Evolutionary conservation across 2,888 invertebrate genomes (phyloP).

Genomic region (Caenorhabditis sp.): DNA sequence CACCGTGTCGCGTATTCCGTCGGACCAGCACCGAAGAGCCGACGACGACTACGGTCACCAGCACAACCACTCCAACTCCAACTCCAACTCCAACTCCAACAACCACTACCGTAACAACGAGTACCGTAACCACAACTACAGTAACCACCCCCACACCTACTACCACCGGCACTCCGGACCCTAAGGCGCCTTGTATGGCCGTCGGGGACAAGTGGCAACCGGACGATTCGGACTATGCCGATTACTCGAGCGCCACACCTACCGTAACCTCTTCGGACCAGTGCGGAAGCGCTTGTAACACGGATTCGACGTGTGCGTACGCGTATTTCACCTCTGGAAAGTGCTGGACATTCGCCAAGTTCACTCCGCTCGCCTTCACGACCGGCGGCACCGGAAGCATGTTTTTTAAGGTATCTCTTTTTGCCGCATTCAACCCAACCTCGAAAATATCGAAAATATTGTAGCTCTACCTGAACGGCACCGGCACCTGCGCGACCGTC

Average conservation of each 20-base stretch:
- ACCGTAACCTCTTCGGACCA: not conserved
- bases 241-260: not conserved
- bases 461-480: conserved; percentile 38
- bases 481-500: conserved; percentile 14
- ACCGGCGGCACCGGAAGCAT: conserved; percentile 7
- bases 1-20: no score
- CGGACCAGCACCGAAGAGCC: no score
- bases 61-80: no score
- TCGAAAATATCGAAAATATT: no score
- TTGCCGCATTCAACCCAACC: not conserved
- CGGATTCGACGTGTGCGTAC: conserved; percentile 21
- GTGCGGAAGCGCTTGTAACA: conserved; percentile 14
- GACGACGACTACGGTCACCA: no score
- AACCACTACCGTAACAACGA: no score
- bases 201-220: conserved; percentile 13
- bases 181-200: conserved; percentile 28
- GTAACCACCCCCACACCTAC: not conserved
- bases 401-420: conserved; percentile 29
- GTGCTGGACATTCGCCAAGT: conserved; percentile 18
- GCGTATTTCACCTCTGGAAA: not conserved
- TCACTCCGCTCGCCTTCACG: conserved; percentile 17
- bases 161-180: not conserved
- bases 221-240: conserved; percentile 12
- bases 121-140: not conserved
- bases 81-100: no score